Base-by-base conservation (phyloP, 2,888 invertebrate species). In the Melanostoma scalare region DNA sequence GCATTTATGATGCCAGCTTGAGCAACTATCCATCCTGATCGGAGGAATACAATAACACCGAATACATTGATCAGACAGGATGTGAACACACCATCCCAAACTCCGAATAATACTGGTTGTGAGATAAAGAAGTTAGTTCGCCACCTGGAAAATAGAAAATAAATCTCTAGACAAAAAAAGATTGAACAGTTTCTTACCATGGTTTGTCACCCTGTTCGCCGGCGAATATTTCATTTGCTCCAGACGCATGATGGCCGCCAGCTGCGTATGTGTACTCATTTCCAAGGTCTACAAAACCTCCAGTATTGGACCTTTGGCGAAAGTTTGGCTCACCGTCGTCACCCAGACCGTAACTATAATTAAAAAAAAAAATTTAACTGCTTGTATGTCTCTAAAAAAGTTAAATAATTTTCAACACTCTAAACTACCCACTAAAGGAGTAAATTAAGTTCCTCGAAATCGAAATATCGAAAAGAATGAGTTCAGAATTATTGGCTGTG, bases 1-100 rank as follows among this genome's bases (percentile, higher is more conserved):
- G 96, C 96, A 93, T 95, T 94, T 63, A 96, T 92, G 87, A 96
- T 93, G 76, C 97, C 97, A 85, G 96, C 96, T 91, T 97, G 95
- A 48, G 96, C 98, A 65, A 99, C 98, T 89, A 99, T 97, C 99
- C 99, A 99, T 85, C 99, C 99, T 82, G 98, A 97, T 88, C 99
- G 93, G 78, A 99, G 93, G 92, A 99, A 99, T 80, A 99, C 98
- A 90, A 99, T 98, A 0, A 99, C 98, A n/a, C 99, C 98, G 92
- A 99, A 98, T 76, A 99, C 97, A 92, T 99, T 99, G 89, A 99
- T 98, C 88, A 99, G 94, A 90, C 98, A 98, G 65, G 98, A 98
- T 71, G 98, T 98, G 90, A 98, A 99, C 5, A 99, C 99, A 85
- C 99, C 99, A 92, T 99, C 99, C 91, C 91, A 99, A 0, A 98